These are phyloP conservation scores for Gymnogyps californianus DNA, from an alignment of 2,113 vertebrate species.

Conservation along the genomic window DNA sequence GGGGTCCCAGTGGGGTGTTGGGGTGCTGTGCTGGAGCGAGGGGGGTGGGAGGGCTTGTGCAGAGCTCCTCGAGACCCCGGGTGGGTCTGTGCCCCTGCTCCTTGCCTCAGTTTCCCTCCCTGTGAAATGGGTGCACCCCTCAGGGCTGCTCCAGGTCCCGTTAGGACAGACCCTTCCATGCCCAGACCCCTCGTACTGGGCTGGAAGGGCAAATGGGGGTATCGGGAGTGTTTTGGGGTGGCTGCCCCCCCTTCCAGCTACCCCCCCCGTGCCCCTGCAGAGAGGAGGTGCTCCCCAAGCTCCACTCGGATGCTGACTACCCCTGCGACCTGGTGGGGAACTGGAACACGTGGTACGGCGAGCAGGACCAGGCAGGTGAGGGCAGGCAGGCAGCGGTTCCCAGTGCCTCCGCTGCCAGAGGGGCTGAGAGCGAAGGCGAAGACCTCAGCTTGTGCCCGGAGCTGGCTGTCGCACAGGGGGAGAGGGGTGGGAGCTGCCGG, in stretches of 20 bases:
- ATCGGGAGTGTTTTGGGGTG: background rate
- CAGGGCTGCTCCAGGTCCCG: accelerated
- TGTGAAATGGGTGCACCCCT: background rate
- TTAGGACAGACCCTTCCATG: background rate
- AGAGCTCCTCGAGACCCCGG: too few species aligned
- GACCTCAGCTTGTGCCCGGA: accelerated
- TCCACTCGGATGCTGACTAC: slow-evolving; percentile 85
- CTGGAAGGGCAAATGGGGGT: background rate
- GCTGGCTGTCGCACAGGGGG: too few species aligned
- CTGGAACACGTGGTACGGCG: slow-evolving; percentile 97
- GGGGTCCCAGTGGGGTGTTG: accelerated
- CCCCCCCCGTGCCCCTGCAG: slow-evolving; percentile 35
- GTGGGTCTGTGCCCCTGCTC: background rate
- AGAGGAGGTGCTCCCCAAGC: slow-evolving; percentile 85
- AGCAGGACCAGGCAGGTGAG: slow-evolving; percentile 96
- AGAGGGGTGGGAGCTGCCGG: background rate
- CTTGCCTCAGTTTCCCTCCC: background rate
- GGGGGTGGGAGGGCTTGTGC: background rate
- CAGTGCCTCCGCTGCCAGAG: accelerated
- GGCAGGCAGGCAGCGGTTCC: accelerated
- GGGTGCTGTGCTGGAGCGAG: background rate
- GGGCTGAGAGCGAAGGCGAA: background rate
- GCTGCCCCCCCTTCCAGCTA: background rate
- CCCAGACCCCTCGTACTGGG: background rate
- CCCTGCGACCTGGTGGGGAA: slow-evolving; percentile 93